phyloP scores from a whole-genome alignment of 2,113 vertebrate genomes.

The Cathartes aura region DNA sequence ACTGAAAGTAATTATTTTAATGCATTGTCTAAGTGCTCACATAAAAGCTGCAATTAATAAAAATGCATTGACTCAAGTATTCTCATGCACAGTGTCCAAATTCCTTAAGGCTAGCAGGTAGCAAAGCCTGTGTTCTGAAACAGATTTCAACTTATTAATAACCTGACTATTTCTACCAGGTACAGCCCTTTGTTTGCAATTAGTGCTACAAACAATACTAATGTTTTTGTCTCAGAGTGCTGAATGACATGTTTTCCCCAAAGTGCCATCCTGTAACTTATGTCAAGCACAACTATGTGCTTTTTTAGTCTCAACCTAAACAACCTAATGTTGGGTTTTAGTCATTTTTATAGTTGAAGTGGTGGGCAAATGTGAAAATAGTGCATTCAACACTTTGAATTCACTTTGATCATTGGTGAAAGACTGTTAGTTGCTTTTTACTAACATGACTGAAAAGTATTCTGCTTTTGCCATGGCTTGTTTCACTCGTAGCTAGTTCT shows the following conservation, averaged over 20 bases:
- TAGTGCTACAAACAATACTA: accelerated
- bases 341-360: neutral
- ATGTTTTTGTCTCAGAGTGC: neutral
- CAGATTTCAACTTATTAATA: neutral
- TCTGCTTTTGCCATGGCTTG: neutral
- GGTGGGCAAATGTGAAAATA: neutral
- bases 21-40: neutral
- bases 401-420: neutral
- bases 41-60: neutral
- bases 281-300: accelerated
- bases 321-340: neutral
- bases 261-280: too few species aligned
- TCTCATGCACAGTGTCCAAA: neutral
- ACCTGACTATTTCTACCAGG: neutral
- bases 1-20: neutral
- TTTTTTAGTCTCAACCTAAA: neutral
- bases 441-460: neutral
- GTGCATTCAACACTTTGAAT: neutral
- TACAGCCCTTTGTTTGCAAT: neutral
- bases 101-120: neutral
- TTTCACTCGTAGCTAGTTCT: neutral
- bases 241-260: neutral
- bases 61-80: neutral
- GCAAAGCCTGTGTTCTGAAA: neutral
- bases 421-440: neutral